Evolutionary conservation across 2,888 invertebrate genomes (phyloP), one percentile per base, ranked within the genome.

Genomic region (Trilocha varians): DNA sequence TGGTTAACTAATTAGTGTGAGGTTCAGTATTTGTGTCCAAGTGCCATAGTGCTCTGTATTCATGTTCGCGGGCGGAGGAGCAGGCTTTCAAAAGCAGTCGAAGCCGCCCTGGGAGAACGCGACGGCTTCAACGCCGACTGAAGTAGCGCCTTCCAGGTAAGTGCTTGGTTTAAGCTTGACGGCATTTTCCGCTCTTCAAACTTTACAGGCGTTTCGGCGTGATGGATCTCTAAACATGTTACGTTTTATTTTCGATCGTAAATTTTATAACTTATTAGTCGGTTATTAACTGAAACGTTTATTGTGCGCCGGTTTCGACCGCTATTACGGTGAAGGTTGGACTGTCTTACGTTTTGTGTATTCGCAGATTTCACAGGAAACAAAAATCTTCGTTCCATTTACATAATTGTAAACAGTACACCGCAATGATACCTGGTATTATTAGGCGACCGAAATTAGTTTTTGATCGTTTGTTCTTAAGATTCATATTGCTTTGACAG

Each of bases 1-100:
- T 37, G 33, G n/a, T 32, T 35, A 38, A 16, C 13, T 44, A 43
- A 35, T 40, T 14, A 36, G 41, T 47, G 38, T 16, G 13, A 44
- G 47, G 41, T 16, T 25, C 35, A 16, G 42, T 42, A 37, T 34
- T 42, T 38, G 15, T 38, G 34, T 34, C 38, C 34, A 34, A 35
- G 43, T 45, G 46, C 40, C 38, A 42, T 38, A 38, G 16, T 11
- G 49, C 32, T 40, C 47, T 16, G 52, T 42, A 49, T 62, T 60
- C 50, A 83, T 83, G 83, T 82, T 83, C 46, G 82, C 82, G 47
- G 70, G 70, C 3, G 69, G 70, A 15, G 70, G 69, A 18, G 68
- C 70, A 18, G 70, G 68, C 8, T 69, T 69, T 41, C 70, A 70
- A 42, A 70, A 68, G 51, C 66, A 66, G 50, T 67, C 69, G 16